These are phyloP conservation scores for Notoglanidium macrostoma DNA, from an alignment of 2,797 vertebrate genomes.

Conservation along the genomic window DNA sequence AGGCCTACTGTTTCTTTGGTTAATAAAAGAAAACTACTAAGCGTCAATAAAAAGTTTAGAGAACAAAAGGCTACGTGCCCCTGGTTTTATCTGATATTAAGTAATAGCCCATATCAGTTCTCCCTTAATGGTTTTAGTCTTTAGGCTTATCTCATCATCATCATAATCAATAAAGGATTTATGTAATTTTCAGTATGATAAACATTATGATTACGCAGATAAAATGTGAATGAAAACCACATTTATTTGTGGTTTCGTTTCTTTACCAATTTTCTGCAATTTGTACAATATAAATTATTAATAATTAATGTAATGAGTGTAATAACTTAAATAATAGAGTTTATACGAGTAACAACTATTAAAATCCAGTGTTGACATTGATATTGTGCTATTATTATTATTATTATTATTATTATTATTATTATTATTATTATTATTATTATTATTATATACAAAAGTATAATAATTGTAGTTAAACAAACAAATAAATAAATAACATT, in stretches of 20 bases:
- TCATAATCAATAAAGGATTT: neutral
- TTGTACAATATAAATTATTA: neutral
- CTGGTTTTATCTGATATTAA: neutral
- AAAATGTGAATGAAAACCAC: too few species aligned
- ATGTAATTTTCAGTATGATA: neutral
- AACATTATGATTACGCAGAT: neutral
- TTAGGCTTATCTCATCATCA: neutral
- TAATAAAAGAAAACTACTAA: neutral
- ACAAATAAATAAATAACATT: neutral
- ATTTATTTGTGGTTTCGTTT: neutral
- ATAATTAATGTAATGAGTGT: neutral
- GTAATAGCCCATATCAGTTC: neutral
- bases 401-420: neutral
- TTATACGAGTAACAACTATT: neutral
- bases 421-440: neutral
- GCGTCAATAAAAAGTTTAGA: neutral
- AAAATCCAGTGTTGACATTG: neutral
- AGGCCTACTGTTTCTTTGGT: neutral
- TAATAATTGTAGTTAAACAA: neutral
- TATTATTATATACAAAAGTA: neutral
- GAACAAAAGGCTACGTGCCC: neutral
- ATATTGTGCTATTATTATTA: neutral
- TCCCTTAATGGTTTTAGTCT: neutral
- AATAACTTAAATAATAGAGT: constrained; percentile 2
- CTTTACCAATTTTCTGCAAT: neutral